Base-by-base conservation (phyloP, 2,888 invertebrate species). In the Diogma glabrata region DNA sequence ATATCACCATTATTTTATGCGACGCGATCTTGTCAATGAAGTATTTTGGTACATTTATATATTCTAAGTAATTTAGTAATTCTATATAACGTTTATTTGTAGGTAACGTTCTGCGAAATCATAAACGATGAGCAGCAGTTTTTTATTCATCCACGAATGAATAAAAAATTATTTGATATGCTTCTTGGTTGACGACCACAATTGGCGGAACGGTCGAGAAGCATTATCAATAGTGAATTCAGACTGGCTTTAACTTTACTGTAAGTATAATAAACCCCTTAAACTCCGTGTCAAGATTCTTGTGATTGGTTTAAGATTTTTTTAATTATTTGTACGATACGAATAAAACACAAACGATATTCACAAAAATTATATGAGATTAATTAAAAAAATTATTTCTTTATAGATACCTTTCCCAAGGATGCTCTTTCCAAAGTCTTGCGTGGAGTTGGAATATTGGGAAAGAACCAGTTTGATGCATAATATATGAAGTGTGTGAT, bases 401-500 rank as follows among this genome's bases (percentile, higher is more conserved):
- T 43, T 43, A 20, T 19, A 43, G 43, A 20, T 20, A 43, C 7
- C 24, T 22, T 9, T 50, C 12, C 38, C 54, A 47, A 46, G 7
- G 36, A 10, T 36, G 14, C 14, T 8, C 36, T 36, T 36, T 36
- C 36, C 36, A 7, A 14, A 8, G 7, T 19, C 14, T 55, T 3
- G 51, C 53, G 20, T 26, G 40, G 50, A 43, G 28, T 5, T 52
- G n/a, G 8, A 54, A 51, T 43, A 3, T 54, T 10, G 53, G 49
- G 8, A 50, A 49, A 12, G 43, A 36, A 10, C 53, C 54, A 10
- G 53, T 51, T 2, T 23, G 55, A 9, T 48, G 12, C 14, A 55
- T 56, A n/a, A 47, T 53, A n/a, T 26, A 40, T 1, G 52, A 54
- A 10, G 51, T 51, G 3, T 56, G 50, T 30, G 52, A 53, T 22